Evolutionary conservation across 2,888 invertebrate genomes (phyloP).

Genomic region (Eupeodes latifasciatus): DNA sequence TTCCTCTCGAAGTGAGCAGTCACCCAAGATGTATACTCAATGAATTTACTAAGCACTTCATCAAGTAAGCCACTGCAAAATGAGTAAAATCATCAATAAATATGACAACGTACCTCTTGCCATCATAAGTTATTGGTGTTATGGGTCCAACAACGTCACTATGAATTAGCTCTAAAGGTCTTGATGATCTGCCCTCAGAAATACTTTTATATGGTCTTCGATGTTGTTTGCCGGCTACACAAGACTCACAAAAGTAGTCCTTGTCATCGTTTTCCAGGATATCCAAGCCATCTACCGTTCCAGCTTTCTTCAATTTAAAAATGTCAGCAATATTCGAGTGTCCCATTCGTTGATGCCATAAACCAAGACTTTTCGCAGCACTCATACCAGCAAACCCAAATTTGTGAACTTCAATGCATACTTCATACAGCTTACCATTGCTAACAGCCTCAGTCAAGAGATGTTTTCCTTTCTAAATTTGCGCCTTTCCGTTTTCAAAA

Average conservation of each 20-base stretch:
- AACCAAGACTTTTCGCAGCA: not conserved
- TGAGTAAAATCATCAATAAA: constrained; percentile 10
- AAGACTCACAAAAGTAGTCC: not conserved
- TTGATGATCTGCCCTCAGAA: not conserved
- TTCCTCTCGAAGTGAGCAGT: constrained; percentile 9
- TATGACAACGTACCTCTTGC: not conserved
- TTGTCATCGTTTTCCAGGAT: not conserved
- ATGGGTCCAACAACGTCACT: constrained; percentile 3
- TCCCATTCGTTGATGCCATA: not conserved
- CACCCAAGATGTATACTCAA: not conserved
- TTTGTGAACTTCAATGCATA: not conserved
- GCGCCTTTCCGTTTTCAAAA: no score
- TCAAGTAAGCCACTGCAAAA: constrained; percentile 10
- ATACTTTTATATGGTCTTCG: not conserved
- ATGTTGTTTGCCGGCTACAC: not conserved
- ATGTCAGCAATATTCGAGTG: not conserved
- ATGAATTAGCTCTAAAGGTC: not conserved
- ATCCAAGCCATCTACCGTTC: not conserved
- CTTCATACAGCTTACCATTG: not conserved
- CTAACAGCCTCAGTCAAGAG: not conserved
- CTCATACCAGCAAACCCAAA: not conserved
- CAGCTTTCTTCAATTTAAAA: not conserved
- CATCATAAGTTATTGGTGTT: not conserved
- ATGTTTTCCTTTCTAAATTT: not conserved
- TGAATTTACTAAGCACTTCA: not conserved